phyloP scores from a whole-genome alignment of 2,888 invertebrate genomes.

The Ametastegia equiseti region DNA sequence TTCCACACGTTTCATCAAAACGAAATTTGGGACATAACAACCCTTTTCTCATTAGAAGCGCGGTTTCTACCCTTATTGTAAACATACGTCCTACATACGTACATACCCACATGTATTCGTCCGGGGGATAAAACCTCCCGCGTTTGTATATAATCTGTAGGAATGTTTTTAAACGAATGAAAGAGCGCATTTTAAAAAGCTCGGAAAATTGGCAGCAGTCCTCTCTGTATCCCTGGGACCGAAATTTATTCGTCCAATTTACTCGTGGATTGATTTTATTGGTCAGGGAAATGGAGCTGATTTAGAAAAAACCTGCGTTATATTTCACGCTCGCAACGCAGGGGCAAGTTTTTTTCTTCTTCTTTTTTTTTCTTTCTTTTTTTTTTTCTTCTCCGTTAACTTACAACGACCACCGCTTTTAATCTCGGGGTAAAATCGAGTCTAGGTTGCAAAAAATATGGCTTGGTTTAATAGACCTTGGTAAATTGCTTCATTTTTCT shows the following conservation, averaged over 20 bases:
- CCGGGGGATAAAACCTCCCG: background rate
- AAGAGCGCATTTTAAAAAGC: background rate
- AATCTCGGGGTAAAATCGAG: background rate
- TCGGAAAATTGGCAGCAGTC: background rate
- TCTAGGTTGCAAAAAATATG: constrained; percentile 9
- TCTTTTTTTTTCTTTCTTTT: background rate
- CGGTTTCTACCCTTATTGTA: background rate
- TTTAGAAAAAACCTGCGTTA: background rate
- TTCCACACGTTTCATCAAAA: background rate
- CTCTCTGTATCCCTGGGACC: background rate
- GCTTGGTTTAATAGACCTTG: background rate
- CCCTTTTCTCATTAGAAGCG: background rate
- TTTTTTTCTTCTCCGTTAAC: background rate
- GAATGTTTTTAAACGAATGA: background rate
- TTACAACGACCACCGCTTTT: background rate
- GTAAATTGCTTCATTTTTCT: constrained; percentile 6
- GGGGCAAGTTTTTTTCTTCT: background rate
- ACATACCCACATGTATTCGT: background rate
- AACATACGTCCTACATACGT: background rate
- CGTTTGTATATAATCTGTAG: background rate
- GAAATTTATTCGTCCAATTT: background rate
- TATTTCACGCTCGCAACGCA: background rate
- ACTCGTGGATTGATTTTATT: no score
- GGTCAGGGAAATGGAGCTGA: no score
- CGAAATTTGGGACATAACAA: background rate